Conservation (phyloP, 2,113 vertebrate genomes). For the Proterorhinus semilunaris region DNA sequence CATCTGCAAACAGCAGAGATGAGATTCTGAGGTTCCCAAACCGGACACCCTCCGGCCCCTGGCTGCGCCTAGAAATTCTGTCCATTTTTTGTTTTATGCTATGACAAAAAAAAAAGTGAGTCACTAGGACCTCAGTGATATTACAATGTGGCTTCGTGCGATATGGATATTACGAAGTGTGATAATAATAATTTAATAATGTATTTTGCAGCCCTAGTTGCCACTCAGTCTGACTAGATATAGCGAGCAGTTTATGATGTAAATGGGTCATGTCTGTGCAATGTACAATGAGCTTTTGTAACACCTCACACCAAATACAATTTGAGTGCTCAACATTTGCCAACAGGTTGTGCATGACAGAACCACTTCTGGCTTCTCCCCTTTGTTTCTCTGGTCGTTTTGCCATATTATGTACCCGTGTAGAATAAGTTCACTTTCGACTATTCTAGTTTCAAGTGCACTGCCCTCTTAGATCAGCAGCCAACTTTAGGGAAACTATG, state of each 20-base stretch:
- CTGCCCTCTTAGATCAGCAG: slow-evolving; percentile 4
- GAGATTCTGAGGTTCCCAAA: too few species aligned
- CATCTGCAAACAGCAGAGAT: too few species aligned
- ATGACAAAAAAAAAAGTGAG: too few species aligned
- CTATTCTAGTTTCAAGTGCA: background rate
- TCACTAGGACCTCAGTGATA: too few species aligned
- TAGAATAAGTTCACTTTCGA: background rate
- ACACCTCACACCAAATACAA: background rate
- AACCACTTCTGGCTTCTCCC: background rate
- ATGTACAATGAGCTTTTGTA: background rate
- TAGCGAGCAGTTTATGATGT: background rate
- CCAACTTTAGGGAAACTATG: slow-evolving; percentile 16
- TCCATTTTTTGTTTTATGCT: too few species aligned
- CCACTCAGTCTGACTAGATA: background rate
- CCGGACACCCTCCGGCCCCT: too few species aligned
- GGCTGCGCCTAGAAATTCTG: too few species aligned
- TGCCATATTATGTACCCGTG: background rate
- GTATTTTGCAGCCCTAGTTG: background rate
- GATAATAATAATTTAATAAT: too few species aligned
- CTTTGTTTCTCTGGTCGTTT: background rate
- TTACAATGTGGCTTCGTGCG: too few species aligned
- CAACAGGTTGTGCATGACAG: slow-evolving; percentile 5
- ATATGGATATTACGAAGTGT: too few species aligned
- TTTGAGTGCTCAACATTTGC: background rate
- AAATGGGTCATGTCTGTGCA: background rate